Evolutionary conservation across 2,888 invertebrate species (phyloP).

Genomic region (Drosophila melanocephala): DNA sequence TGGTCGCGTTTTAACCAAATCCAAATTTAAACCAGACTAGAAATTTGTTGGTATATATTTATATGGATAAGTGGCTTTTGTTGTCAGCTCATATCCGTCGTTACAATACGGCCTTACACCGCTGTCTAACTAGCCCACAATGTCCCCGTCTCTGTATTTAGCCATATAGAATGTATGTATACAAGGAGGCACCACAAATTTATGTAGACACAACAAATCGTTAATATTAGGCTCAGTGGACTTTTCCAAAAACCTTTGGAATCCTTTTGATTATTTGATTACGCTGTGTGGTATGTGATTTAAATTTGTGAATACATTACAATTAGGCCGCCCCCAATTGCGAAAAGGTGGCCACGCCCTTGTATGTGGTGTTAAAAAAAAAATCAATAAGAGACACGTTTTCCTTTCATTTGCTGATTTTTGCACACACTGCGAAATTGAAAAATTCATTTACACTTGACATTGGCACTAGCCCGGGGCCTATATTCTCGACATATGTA

Average conservation of each 20-base stretch:
- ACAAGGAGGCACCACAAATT: background rate
- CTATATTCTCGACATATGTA: conserved; percentile 21
- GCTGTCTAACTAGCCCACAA: conserved; percentile 31
- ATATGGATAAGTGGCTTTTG: conserved; percentile 18
- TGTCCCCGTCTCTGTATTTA: conserved; percentile 12
- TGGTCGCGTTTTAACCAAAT: conserved; percentile 7
- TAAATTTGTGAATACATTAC: background rate
- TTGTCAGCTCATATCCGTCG: conserved; percentile 43
- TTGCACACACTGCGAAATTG: conserved; percentile 67
- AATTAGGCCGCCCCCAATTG: background rate
- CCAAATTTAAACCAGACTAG: conserved; percentile 1
- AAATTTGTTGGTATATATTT: background rate
- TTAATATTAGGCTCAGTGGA: background rate
- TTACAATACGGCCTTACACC: conserved; percentile 53
- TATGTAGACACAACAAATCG: background rate
- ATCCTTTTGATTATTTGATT: conserved; percentile 1
- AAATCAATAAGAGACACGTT: conserved; percentile 67
- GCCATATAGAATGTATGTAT: background rate
- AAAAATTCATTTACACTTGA: conserved; percentile 78
- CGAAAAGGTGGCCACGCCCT: background rate
- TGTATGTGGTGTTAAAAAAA: conserved; percentile 18
- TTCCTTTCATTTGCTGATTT: conserved; percentile 53
- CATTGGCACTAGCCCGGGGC: conserved; percentile 50
- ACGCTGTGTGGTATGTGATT: background rate
- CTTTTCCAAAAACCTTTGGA: background rate